These are phyloP conservation scores for Agrilus biguttatus DNA, from an alignment of 2,888 invertebrate genomes.

Conservation along the genomic window DNA sequence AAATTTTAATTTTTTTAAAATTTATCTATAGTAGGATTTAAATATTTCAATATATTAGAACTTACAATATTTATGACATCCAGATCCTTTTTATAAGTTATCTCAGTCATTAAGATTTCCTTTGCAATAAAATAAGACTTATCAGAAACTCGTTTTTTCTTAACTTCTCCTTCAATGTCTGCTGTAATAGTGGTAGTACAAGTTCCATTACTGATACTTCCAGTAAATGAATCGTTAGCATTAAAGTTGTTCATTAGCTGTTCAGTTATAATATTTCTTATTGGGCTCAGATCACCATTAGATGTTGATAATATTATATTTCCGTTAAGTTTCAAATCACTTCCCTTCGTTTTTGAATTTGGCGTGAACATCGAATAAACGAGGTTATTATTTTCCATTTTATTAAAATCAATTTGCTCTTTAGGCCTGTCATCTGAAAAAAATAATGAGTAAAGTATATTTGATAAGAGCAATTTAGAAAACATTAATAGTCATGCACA, in stretches of 20 bases:
- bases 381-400: conserved; percentile 24
- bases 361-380: conserved; percentile 30
- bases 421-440: conserved; percentile 8
- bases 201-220: conserved; percentile 16
- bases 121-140: conserved; percentile 75
- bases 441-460: not conserved
- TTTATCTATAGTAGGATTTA: no score
- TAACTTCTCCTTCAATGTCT: conserved; percentile 29
- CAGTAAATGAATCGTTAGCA: conserved; percentile 14
- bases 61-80: conserved; percentile 80
- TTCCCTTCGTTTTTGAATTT: conserved; percentile 23
- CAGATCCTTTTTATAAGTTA: conserved; percentile 88
- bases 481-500: no score
- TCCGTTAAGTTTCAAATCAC: conserved; percentile 28
- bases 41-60: conserved; percentile 9
- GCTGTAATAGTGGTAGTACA: conserved; percentile 29
- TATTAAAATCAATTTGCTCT: conserved; percentile 6
- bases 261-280: conserved; percentile 22
- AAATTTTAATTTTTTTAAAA: no score
- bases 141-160: conserved; percentile 32
- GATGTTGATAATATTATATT: conserved; percentile 13
- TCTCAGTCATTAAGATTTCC: conserved; percentile 88
- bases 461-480: no score
- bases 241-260: conserved; percentile 29
- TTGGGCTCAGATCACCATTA: conserved; percentile 17